Evolutionary conservation across 2,888 invertebrate genomes (phyloP).

Genomic region (Sympetrum striolatum): DNA sequence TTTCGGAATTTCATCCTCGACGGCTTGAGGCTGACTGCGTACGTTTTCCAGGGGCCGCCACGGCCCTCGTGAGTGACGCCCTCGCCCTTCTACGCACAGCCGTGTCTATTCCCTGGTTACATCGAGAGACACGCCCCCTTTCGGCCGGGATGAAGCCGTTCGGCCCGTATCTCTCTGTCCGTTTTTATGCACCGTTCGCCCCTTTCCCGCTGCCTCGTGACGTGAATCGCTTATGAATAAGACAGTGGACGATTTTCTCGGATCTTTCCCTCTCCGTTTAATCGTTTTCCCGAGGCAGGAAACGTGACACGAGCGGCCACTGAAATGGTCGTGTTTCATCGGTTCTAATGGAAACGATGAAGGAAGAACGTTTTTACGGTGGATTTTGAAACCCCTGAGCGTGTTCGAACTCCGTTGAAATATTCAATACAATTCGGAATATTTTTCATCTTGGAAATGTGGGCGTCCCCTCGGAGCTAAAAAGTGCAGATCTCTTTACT

Average conservation of each 20-base stretch:
- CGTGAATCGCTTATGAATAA: background rate
- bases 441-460: too few relatives aligned
- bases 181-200: background rate
- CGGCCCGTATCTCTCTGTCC: conserved; percentile 40
- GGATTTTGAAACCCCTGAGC: too few relatives aligned
- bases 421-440: too few relatives aligned
- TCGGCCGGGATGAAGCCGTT: background rate
- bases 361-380: too few relatives aligned
- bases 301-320: background rate
- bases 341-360: too few relatives aligned
- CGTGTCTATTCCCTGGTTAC: background rate
- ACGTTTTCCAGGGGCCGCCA: too few relatives aligned
- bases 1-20: background rate
- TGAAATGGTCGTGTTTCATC: too few relatives aligned
- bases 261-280: background rate
- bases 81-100: too few relatives aligned
- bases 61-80: too few relatives aligned
- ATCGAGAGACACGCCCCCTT: background rate
- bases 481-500: too few relatives aligned
- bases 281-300: background rate
- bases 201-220: background rate
- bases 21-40: background rate
- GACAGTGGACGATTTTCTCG: background rate
- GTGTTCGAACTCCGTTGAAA: too few relatives aligned
- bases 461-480: too few relatives aligned